Evolutionary conservation across 1,140 invertebrate genomes (phyloP), one percentile per base, ranked within the genome.

Genomic region (Oscheius sp.): DNA sequence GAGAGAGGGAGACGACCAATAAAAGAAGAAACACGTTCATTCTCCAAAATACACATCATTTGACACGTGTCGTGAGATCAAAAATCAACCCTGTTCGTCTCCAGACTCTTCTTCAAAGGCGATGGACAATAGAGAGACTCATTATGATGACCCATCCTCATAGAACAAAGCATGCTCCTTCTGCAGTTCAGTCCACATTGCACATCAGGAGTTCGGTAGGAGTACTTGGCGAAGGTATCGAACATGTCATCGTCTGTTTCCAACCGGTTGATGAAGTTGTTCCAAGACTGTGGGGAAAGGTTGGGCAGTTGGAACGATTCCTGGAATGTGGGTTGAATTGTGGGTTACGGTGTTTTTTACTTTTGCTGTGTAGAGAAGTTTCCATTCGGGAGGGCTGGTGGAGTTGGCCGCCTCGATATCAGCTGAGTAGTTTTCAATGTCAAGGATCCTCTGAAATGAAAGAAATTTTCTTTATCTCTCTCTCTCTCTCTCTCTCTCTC

Each of bases 121-220:
- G 61, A 26, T 1, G 74, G 72, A 68, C 80, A 81, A 31, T 84
- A 70, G 38, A 72, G 73, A 18, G 71, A 68, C 18, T 74, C 67
- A 58, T 79, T 84, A 66, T 82, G 81, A 65, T 82, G 80, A 29
- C 77, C 83, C n/a, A 72, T 52, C 36, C 78, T 73, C 4, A 82
- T 58, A 13, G 63, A 73, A 36, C 80, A 82, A 28, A 82, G 31
- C 3, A 83, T 36, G 46, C 78, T 69, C 29, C n/a, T 26, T 13
- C 67, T 31, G 63, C 80, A 82, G n/a, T 73, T 65, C 3, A 45
- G 15, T 31, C 79, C 74, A 62, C 80, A 81, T 13, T 31, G 20
- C 29, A 58, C 70, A 70, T 77, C 69, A 31, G 55, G 31, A 18
- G 73, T 74, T 23, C 80, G 66, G 38, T 64, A 80, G 46, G 84